Evolutionary conservation across 2,888 invertebrate species (phyloP).

Genomic region (Ditula angustiorana): DNA sequence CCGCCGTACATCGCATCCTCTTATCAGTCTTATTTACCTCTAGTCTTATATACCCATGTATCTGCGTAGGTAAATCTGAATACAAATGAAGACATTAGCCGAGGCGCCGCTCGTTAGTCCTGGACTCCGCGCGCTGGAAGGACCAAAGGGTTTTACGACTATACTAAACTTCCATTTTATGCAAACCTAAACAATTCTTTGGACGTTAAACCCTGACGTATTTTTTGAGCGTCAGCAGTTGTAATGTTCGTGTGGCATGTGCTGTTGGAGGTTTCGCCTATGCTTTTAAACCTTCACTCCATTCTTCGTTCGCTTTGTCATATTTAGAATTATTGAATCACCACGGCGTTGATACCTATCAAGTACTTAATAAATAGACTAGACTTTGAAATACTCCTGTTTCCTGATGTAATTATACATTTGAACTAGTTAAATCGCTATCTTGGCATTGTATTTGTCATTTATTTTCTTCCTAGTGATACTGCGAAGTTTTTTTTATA

Average conservation of each 20-base stretch:
- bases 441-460: too few relatives aligned
- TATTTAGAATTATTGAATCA: too few relatives aligned
- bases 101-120: conserved; percentile 60
- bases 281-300: not conserved
- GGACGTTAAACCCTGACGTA: conserved; percentile 15
- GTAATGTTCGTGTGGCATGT: conserved; percentile 7
- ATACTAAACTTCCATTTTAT: conserved; percentile 28
- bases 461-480: too few relatives aligned
- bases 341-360: too few relatives aligned
- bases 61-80: conserved; percentile 72
- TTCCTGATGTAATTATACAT: too few relatives aligned
- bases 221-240: conserved; percentile 15
- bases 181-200: conserved; percentile 26
- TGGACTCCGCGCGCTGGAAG: conserved; percentile 24
- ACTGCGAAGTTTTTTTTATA: too few relatives aligned
- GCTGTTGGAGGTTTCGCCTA: not conserved
- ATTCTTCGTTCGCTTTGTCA: too few relatives aligned
- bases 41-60: conserved; percentile 47
- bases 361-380: too few relatives aligned
- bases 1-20: not conserved
- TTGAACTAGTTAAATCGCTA: too few relatives aligned
- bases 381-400: too few relatives aligned
- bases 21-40: conserved; percentile 28
- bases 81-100: conserved; percentile 79
- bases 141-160: conserved; percentile 20